phyloP scores from a whole-genome alignment of 2,113 vertebrate genomes.

The Machaerirhynchus nigripectus region DNA sequence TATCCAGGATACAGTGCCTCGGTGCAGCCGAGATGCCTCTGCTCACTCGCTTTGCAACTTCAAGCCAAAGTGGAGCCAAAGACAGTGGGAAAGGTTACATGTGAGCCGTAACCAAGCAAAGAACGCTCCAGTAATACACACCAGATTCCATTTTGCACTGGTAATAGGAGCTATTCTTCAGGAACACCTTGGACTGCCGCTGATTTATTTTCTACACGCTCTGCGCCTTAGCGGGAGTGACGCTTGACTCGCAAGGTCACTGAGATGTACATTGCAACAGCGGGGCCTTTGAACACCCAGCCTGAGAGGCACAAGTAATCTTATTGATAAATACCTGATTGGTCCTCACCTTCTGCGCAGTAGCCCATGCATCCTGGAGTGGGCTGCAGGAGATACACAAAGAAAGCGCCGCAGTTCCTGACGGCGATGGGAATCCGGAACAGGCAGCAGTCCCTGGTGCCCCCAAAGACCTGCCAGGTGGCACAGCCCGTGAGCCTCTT shows the following conservation, averaged over 20 bases:
- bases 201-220: conserved; percentile 49
- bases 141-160: conserved; percentile 26
- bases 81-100: conserved; percentile 36
- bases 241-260: conserved; percentile 45
- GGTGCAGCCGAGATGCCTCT: background rate
- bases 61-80: background rate
- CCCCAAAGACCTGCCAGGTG: conserved; percentile 72
- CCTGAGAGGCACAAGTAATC: background rate
- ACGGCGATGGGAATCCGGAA: conserved; percentile 73
- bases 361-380: conserved; percentile 80
- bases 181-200: conserved; percentile 15
- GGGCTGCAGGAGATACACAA: conserved; percentile 76
- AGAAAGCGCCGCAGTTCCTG: conserved; percentile 73
- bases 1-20: conserved; percentile 3
- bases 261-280: background rate
- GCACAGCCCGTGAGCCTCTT: conserved; percentile 68
- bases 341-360: conserved; percentile 72
- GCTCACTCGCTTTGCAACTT: background rate
- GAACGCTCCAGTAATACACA: background rate
- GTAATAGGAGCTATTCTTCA: conserved; percentile 43
- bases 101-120: conserved; percentile 39
- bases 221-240: background rate
- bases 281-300: background rate
- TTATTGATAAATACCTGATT: background rate
- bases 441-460: conserved; percentile 75